A percentile compares a stretch with the other conserved stretches of the same genome.
Conservation (phyloP, 2,113 vertebrate genomes). For the Acrocephalus kingi region DNA sequence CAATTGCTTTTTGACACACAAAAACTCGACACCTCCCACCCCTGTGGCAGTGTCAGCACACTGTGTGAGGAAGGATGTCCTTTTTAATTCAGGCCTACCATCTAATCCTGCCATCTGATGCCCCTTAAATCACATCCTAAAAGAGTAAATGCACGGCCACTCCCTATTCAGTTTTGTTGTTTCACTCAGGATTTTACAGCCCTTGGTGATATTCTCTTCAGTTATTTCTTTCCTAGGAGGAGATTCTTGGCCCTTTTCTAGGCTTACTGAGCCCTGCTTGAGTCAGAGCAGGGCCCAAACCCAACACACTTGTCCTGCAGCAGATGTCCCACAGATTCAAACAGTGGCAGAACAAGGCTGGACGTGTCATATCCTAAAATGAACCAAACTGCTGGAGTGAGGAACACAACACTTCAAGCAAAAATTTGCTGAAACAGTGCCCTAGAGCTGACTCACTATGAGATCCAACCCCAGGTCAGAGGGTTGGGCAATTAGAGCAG, state of each 20-base stretch:
- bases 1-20: not conserved
- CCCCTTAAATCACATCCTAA: not conserved
- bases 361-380: not conserved
- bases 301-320: not conserved
- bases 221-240: not conserved
- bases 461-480: not conserved
- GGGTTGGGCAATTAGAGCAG: not conserved
- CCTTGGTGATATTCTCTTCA: not conserved
- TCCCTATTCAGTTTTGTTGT: not conserved
- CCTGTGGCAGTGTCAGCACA: not conserved
- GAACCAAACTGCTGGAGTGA: not conserved
- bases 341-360: not conserved
- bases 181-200: not conserved
- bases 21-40: not conserved
- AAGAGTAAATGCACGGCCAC: rapidly evolving
- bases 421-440: not conserved
- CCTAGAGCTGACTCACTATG: not conserved
- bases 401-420: not conserved
- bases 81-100: not conserved
- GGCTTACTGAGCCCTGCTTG: not conserved
- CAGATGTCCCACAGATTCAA: not conserved
- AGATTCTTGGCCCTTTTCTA: not conserved
- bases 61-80: not conserved
- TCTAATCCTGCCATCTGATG: not conserved
- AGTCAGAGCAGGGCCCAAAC: not conserved